Evolutionary conservation across 1,140 invertebrate genomes (phyloP).

Genomic region (Brachionus rotundiformis): DNA sequence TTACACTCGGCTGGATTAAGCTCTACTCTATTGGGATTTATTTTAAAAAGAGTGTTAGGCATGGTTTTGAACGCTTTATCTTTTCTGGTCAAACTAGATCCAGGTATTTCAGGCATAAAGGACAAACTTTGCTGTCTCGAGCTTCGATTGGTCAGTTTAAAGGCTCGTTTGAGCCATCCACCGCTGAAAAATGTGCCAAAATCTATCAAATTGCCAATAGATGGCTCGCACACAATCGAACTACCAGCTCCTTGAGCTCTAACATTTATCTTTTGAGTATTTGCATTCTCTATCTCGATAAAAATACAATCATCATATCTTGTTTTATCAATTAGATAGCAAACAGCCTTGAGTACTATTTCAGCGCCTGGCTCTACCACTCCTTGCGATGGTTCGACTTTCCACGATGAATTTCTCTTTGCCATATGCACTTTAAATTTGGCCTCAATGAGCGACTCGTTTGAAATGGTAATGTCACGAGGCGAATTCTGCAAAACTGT

Average conservation of each 20-base stretch:
- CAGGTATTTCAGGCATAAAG: not conserved
- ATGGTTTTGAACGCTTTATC: constrained; percentile 51
- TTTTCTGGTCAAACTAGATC: not conserved
- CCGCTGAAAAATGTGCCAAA: constrained; percentile 63
- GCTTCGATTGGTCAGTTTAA: constrained; percentile 62
- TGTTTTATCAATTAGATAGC: constrained; percentile 19
- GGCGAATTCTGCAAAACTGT: constrained; percentile 59
- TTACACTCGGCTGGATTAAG: constrained; percentile 59
- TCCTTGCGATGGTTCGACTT: constrained; percentile 59
- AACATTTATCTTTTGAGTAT: constrained; percentile 57
- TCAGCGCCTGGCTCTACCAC: constrained; percentile 54
- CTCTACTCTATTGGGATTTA: constrained; percentile 62
- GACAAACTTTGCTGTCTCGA: constrained; percentile 55
- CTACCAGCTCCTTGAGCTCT: constrained; percentile 61
- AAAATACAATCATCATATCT: constrained; percentile 60
- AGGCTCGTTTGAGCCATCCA: constrained; percentile 55
- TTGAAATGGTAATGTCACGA: constrained; percentile 59
- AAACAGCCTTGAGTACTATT: constrained; percentile 33
- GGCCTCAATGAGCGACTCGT: constrained; percentile 64
- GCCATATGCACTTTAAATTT: constrained; percentile 56
- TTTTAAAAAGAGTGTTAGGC: constrained; percentile 58
- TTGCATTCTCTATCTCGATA: constrained; percentile 60
- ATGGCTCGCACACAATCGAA: constrained; percentile 61
- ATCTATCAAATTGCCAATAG: constrained; percentile 58
- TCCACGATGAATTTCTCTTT: constrained; percentile 58